Conservation (phyloP, 2,797 vertebrate genomes). For the Lindbergichthys nudifrons region DNA sequence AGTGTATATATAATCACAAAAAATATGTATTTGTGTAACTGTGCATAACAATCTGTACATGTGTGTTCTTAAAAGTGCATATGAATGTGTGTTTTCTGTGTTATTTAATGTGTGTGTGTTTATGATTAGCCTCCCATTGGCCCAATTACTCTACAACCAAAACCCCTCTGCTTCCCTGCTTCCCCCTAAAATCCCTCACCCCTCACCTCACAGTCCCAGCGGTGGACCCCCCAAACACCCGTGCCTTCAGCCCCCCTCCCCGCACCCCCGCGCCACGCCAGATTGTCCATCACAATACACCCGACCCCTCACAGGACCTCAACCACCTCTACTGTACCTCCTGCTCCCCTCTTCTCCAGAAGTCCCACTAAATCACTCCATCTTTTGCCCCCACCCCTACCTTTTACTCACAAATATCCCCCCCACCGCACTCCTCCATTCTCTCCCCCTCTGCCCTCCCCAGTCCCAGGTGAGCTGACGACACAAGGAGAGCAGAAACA, state of each 20-base stretch:
- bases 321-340: slow-evolving; percentile 57
- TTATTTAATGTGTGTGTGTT: slow-evolving; percentile 31
- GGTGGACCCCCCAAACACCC: slow-evolving; percentile 61
- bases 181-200: slow-evolving; percentile 77
- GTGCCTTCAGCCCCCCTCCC: slow-evolving; percentile 32
- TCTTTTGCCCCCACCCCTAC: slow-evolving; percentile 42
- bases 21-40: slow-evolving; percentile 4
- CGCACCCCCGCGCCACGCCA: slow-evolving; percentile 39
- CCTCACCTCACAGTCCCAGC: slow-evolving; percentile 75
- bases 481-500: slow-evolving; percentile 84
- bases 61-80: slow-evolving; percentile 20
- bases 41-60: slow-evolving; percentile 30
- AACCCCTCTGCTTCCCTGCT: slow-evolving; percentile 68
- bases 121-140: slow-evolving; percentile 81
- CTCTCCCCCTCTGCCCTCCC: slow-evolving; percentile 72
- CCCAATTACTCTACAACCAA: slow-evolving; percentile 84
- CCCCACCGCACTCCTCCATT: slow-evolving; percentile 31
- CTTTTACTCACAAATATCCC: slow-evolving; percentile 18
- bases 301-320: slow-evolving; percentile 64
- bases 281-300: slow-evolving; percentile 71
- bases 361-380: slow-evolving; percentile 57
- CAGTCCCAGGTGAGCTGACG: slow-evolving; percentile 86
- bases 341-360: slow-evolving; percentile 53
- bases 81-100: slow-evolving; percentile 20
- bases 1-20: not conserved